Base-by-base conservation (phyloP, 2,113 vertebrate species). In the Oreochromis tanganicae region DNA sequence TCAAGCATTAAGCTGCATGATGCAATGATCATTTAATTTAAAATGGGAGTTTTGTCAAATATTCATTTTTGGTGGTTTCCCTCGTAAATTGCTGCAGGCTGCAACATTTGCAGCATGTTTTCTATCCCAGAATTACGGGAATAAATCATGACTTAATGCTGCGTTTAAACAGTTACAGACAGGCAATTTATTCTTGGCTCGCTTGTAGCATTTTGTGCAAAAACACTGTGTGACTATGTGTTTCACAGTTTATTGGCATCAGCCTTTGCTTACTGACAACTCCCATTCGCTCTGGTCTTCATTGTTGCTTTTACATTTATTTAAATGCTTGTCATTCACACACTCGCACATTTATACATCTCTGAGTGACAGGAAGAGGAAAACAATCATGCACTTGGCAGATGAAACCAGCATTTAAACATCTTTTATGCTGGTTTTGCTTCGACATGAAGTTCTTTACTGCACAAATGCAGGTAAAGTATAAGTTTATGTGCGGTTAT, bases 141-240 rank as follows among this genome's bases (percentile, higher is more conserved):
- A 95, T 96, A 96, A 96, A 96, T 97, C 96, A 95, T 81, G 83
- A 88, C 90, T 91, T 93, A 93, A 93, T 93, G 91, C 92, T 88
- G 89, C 92, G 89, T 94, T 96, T 96, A 96, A 96, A 96, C 95
- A 94, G 90, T 95, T 96, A 96, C 95, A 96, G 96, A 96, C 95
- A 96, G 93, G 92, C 94, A 94, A 95, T 96, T 96, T 96, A 95
- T 96, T 95, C 93, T 95, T 96, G 96, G 95, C 95, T 88, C 24
- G 14, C 83, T 68, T 36, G 61, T 57, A 29, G 38, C 75, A 82
- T 86, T 94, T 87, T 86, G 90, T 85, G 81, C 88, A 88, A 90
- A 59, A 94, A 87, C 93, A 89, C 19, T 12, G 17, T 59, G 75
- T 80, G 63, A 41, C 32, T 73, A 50, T 91, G 88, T 92, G 71